Conservation (phyloP, 2,113 vertebrate species). For the Ctenodactylus gundi region DNA sequence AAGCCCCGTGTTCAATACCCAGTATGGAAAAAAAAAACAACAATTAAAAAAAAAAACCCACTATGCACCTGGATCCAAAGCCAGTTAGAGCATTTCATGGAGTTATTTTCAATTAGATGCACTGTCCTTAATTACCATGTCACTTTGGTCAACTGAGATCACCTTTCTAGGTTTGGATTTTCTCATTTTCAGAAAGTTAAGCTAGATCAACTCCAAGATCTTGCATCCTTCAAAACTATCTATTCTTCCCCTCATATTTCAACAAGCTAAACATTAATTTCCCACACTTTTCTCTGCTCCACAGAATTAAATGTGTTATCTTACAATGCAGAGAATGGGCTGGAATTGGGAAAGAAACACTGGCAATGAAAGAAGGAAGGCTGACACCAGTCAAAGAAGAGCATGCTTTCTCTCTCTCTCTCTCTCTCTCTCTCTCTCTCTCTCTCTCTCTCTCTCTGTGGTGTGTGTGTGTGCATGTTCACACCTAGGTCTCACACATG, state of each 20-base stretch:
- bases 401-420: no score
- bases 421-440: no score
- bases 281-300: no score
- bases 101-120: not conserved
- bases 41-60: not conserved
- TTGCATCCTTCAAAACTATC: not conserved
- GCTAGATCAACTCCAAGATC: not conserved
- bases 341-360: no score
- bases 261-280: not conserved
- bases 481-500: not conserved
- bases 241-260: not conserved
- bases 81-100: not conserved
- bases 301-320: not conserved
- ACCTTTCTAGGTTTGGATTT: not conserved
- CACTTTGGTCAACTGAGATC: not conserved
- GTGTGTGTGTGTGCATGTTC: not conserved
- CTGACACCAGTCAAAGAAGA: rapidly evolving
- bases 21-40: no score
- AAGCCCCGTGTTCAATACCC: no score
- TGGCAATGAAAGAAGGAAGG: not conserved
- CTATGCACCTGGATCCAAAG: not conserved
- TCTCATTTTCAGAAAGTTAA: not conserved
- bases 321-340: not conserved
- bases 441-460: no score
- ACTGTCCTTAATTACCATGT: not conserved